Evolutionary conservation across 2,113 vertebrate genomes (phyloP).

Genomic region (Lota lota): DNA sequence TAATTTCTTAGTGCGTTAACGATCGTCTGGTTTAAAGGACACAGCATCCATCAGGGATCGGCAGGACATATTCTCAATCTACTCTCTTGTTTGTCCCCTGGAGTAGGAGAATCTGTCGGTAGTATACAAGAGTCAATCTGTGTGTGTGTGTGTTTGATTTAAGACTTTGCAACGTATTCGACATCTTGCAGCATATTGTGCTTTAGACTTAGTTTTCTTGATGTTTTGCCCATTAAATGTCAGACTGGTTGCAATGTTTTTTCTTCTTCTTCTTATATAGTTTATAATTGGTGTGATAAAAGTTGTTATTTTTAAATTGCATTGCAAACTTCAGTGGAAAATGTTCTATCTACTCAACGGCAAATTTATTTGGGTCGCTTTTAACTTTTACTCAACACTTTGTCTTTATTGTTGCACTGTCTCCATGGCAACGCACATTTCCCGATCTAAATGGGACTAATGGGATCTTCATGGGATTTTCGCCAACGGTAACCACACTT

Average conservation of each 20-base stretch:
- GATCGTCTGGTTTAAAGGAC: constrained; percentile 50
- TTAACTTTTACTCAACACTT: too few species aligned
- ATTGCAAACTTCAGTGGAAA: too few species aligned
- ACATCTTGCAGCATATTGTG: background rate
- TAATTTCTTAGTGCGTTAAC: constrained; percentile 52
- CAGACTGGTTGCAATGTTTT: background rate
- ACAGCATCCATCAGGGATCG: constrained; percentile 48
- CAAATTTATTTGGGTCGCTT: too few species aligned
- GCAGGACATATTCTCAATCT: constrained; percentile 15
- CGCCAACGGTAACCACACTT: too few species aligned
- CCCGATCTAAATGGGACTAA: too few species aligned
- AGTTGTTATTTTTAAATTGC: background rate
- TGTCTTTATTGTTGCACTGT: too few species aligned
- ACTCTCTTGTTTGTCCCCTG: too few species aligned
- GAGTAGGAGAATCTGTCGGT: background rate
- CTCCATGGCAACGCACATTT: too few species aligned
- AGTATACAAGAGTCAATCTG: background rate
- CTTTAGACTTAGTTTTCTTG: background rate
- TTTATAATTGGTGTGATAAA: background rate
- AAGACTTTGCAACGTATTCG: background rate
- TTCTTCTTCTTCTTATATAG: background rate
- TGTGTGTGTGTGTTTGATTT: background rate
- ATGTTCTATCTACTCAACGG: too few species aligned
- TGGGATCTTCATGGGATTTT: too few species aligned
- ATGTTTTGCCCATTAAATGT: background rate